Percentiles rank a stretch among this genome's conserved stretches.
Conservation (phyloP, 2,113 vertebrate species). For the Motacilla alba region DNA sequence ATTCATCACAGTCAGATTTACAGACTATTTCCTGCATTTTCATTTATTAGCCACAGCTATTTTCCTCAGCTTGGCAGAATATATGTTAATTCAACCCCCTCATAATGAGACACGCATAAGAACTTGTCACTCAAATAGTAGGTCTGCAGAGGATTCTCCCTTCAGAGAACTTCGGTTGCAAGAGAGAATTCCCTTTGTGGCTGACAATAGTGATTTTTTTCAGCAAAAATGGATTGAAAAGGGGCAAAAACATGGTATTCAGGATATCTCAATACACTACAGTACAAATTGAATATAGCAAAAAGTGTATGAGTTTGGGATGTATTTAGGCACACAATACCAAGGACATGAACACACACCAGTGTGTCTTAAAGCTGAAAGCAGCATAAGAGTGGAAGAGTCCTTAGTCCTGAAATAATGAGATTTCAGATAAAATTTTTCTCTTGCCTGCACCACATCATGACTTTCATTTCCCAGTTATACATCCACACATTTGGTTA, state of each 20-base stretch:
- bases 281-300: conserved; percentile 56
- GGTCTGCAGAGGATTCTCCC: conserved; percentile 68
- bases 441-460: conserved; percentile 15
- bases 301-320: conserved; percentile 45
- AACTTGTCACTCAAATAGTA: conserved; percentile 74
- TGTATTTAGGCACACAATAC: conserved; percentile 34
- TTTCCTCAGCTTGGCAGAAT: conserved; percentile 65
- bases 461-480: conserved; percentile 63
- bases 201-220: conserved; percentile 62
- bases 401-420: conserved; percentile 10
- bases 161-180: conserved; percentile 69
- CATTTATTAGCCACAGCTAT: conserved; percentile 68
- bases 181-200: conserved; percentile 65
- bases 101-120: conserved; percentile 64
- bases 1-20: conserved; percentile 66
- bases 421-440: conserved; percentile 57
- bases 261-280: conserved; percentile 24
- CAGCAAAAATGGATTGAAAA: conserved; percentile 49
- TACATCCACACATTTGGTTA: conserved; percentile 73
- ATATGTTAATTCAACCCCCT: conserved; percentile 75
- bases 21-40: conserved; percentile 60
- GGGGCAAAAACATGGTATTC: conserved; percentile 41
- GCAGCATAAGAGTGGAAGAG: background rate
- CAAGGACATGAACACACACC: background rate
- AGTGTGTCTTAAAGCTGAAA: background rate